phyloP scores from a whole-genome alignment of 2,888 invertebrate species.

The Lypha dubia region DNA sequence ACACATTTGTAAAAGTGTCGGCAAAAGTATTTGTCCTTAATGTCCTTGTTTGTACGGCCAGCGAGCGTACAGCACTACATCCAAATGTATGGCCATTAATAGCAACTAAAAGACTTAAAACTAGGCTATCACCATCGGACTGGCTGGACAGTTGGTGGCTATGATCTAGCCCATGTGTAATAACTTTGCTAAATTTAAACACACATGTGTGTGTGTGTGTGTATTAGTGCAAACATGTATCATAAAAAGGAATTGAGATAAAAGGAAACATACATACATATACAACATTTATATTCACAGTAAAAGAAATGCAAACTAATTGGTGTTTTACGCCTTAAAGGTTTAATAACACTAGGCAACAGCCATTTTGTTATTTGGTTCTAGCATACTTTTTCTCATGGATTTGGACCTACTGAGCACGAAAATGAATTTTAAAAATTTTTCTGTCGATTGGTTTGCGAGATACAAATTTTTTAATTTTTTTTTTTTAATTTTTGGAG shows the following conservation, averaged over 20 bases:
- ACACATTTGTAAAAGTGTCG: background rate
- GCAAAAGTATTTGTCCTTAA: constrained; percentile 14
- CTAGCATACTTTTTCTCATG: too few species aligned
- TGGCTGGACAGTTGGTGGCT: background rate
- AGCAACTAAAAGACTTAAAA: constrained; percentile 28
- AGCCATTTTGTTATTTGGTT: too few species aligned
- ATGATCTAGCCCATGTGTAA: constrained; percentile 24
- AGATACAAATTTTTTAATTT: too few species aligned
- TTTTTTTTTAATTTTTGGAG: too few species aligned
- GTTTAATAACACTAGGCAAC: constrained; percentile 10
- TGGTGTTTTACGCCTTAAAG: constrained; percentile 58
- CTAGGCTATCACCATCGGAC: constrained; percentile 36
- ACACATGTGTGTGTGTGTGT: background rate
- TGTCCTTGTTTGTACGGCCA: constrained; percentile 24
- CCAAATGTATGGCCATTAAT: constrained; percentile 13
- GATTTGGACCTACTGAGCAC: too few species aligned
- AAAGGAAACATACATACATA: constrained; percentile 24
- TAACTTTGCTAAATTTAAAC: background rate
- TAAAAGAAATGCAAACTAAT: constrained; percentile 47
- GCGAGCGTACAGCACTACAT: constrained; percentile 2
- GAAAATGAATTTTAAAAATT: too few species aligned
- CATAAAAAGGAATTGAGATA: constrained; percentile 35
- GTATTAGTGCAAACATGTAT: background rate
- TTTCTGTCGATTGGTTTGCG: too few species aligned
- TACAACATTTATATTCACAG: constrained; percentile 27